Conservation (phyloP, 2,113 vertebrate genomes). For the Orycteropus afer region DNA sequence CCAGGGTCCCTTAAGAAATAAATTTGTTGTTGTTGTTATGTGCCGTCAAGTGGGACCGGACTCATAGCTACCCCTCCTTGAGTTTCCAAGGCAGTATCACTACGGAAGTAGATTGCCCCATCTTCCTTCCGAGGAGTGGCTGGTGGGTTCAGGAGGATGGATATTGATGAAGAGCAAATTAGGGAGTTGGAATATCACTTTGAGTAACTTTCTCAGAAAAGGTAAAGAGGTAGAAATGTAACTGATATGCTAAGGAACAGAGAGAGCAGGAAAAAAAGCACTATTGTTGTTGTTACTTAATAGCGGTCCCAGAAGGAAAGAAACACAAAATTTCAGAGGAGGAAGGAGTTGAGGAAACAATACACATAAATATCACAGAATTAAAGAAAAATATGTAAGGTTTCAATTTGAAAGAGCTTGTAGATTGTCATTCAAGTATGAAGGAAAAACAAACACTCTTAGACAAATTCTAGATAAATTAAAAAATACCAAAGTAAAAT, state of each 20-base stretch:
- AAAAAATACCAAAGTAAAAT: background rate
- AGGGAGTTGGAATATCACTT: background rate
- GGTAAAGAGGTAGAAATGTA: background rate
- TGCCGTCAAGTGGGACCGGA: too few species aligned
- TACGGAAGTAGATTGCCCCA: too few species aligned
- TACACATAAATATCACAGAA: background rate
- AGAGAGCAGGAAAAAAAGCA: background rate
- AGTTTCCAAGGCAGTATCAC: too few species aligned
- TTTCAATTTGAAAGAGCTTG: background rate
- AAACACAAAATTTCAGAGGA: background rate
- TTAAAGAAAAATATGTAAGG: background rate
- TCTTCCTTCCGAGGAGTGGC: too few species aligned
- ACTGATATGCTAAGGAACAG: background rate
- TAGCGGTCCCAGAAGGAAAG: background rate
- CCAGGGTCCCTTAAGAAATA: background rate
- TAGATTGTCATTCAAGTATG: background rate
- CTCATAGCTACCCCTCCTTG: too few species aligned
- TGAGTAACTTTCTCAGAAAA: background rate
- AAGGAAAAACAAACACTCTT: background rate
- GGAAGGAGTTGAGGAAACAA: background rate
- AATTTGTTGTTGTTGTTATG: too few species aligned
- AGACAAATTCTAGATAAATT: background rate
- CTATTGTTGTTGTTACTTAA: background rate
- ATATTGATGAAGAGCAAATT: background rate
- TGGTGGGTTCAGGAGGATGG: too few species aligned